phyloP scores from a whole-genome alignment of 2,797 vertebrate species.

The Oryzias dopingdopingensis region DNA sequence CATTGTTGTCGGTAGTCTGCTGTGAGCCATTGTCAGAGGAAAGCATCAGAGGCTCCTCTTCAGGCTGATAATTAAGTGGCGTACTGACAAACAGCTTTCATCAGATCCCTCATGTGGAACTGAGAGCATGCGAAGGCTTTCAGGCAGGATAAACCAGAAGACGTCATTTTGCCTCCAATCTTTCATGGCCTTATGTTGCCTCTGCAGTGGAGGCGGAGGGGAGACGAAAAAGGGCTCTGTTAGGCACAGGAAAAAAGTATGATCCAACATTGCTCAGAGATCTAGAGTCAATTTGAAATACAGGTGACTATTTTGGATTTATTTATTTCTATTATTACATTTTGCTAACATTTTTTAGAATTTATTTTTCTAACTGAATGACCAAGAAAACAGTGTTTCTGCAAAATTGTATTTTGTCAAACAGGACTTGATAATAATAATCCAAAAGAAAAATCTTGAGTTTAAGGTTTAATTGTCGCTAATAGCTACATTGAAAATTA shows the following conservation, averaged over 20 bases:
- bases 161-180: conserved; percentile 77
- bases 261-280: conserved; percentile 32
- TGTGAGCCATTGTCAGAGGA: conserved; percentile 73
- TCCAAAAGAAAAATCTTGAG: no score
- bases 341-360: conserved; percentile 12
- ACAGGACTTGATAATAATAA: no score
- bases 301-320: conserved; percentile 21
- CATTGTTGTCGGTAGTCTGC: conserved; percentile 67
- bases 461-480: no score
- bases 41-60: conserved; percentile 74
- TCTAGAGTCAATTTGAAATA: conserved; percentile 41
- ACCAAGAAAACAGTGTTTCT: conserved; percentile 23
- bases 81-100: conserved; percentile 81
- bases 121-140: conserved; percentile 80
- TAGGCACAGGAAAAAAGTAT: conserved; percentile 39
- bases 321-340: no score
- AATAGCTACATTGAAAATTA: no score
- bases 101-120: conserved; percentile 83
- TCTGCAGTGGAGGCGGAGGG: conserved; percentile 56
- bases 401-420: no score
- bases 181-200: conserved; percentile 70
- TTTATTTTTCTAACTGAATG: conserved; percentile 31
- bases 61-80: conserved; percentile 81
- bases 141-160: conserved; percentile 76
- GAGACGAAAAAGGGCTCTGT: conserved; percentile 29